Base-by-base conservation (phyloP, 2,113 vertebrate genomes). In the Corydoras sp. region DNA sequence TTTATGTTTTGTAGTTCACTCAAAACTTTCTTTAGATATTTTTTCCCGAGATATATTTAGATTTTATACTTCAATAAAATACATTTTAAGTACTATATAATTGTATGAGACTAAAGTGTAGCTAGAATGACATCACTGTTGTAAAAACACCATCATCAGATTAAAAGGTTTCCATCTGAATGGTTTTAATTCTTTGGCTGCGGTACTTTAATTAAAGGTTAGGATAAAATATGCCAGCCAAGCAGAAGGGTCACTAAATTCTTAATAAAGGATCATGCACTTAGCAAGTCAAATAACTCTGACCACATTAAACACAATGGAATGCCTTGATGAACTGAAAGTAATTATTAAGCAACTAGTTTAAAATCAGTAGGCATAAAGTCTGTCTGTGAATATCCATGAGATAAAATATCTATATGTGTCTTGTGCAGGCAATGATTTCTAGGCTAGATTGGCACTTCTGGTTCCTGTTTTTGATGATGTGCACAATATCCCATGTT, bases 121-220 rank as follows among this genome's bases (percentile, higher is more conserved):
- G 69, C 79, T 79, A 76, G 73, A 30, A 76, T 87, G 83, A 86
- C 85, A 86, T 90, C 84, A 88, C 76, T 79, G 49, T 74, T 76
- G 81, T 82, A 73, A 79, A 35, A 62, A 77, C 85, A 80, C 85
- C 82, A 86, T 85, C 82, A 86, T 81, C 49, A 12, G 24, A 9
- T 31, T 69, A 54, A 81, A 66, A 76, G 55, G 24, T 49, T 76
- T 81, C 59, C 65, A 58, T 7, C 6, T 71, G 69, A 31, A 43
- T 43, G 35, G 56, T 77, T 78, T 75, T 80, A 74, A 69, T 53
- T 14, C 58, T 78, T 81, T 29, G 81, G 78, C 71, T 77, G 78
- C 77, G 62, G 61, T 69, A 78, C 68, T 82, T 71, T 69, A 82
- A 83, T 85, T 83, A 79, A 79, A 74, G 81, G 80, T 80, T 82